Evolutionary conservation across 2,888 invertebrate species (phyloP).

Genomic region (Eledone cirrhosa): DNA sequence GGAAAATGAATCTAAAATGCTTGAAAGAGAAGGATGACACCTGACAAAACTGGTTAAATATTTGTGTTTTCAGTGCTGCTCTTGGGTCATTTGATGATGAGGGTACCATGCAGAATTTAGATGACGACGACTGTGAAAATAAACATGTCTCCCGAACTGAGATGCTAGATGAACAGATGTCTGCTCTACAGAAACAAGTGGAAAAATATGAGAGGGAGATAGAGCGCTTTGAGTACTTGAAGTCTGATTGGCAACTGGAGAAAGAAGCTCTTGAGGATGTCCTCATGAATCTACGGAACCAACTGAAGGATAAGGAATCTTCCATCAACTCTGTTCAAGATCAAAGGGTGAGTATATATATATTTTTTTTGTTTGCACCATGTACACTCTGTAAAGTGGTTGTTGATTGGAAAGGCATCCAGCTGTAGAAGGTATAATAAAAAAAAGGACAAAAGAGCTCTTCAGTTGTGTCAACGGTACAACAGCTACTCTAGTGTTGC

Average conservation of each 20-base stretch:
- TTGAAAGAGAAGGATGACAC: too few relatives aligned
- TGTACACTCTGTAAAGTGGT: too few relatives aligned
- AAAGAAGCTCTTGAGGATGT: slow-evolving; percentile 62
- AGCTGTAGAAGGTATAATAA: too few relatives aligned
- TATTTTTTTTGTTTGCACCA: neutral
- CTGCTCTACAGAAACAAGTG: slow-evolving; percentile 46
- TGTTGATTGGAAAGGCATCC: too few relatives aligned
- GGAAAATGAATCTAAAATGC: too few relatives aligned
- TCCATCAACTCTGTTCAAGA: slow-evolving; percentile 44
- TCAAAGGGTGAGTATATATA: slow-evolving; percentile 41
- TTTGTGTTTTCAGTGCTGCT: too few relatives aligned
- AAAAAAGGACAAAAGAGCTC: too few relatives aligned
- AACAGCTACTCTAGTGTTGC: too few relatives aligned
- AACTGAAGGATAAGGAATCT: slow-evolving; percentile 52
- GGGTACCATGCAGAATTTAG: slow-evolving; percentile 4
- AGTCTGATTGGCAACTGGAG: slow-evolving; percentile 59
- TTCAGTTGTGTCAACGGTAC: too few relatives aligned
- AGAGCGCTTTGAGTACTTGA: slow-evolving; percentile 55
- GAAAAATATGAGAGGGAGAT: slow-evolving; percentile 47
- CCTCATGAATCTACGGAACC: slow-evolving; percentile 50
- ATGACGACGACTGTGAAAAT: neutral
- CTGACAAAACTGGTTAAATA: too few relatives aligned
- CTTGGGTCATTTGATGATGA: neutral
- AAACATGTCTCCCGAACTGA: neutral
- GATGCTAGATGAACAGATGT: slow-evolving; percentile 33